Evolutionary conservation across 1,140 invertebrate genomes (phyloP).

Genomic region (Scylla paramamosain): DNA sequence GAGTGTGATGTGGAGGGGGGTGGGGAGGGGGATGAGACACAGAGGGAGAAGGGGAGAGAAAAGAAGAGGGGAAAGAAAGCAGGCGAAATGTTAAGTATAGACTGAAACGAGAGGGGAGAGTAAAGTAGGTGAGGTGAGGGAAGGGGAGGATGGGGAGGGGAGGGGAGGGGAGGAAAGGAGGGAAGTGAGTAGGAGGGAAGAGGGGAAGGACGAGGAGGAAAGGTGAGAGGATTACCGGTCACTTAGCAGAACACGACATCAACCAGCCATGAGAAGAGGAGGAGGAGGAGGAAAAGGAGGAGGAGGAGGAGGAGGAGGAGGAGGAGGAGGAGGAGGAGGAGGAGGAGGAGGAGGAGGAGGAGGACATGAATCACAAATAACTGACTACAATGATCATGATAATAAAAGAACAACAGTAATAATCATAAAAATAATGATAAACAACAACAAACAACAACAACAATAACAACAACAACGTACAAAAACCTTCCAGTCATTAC

Average conservation of each 20-base stretch:
- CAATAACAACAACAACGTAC: too few relatives aligned
- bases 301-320: constrained; percentile 27
- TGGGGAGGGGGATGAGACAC: background rate
- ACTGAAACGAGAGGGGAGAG: background rate
- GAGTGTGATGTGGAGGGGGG: background rate
- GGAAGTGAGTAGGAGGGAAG: background rate
- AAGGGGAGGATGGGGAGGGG: background rate
- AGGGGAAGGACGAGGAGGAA: background rate
- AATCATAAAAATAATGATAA: too few relatives aligned
- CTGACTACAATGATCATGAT: too few relatives aligned
- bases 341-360: constrained; percentile 35
- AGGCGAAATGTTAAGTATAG: background rate
- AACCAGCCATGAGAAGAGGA: too few relatives aligned
- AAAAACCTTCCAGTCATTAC: too few relatives aligned
- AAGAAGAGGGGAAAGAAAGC: background rate
- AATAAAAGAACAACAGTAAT: too few relatives aligned
- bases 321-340: constrained; percentile 2
- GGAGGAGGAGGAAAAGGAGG: background rate
- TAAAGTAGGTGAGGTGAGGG: background rate
- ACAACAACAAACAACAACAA: too few relatives aligned
- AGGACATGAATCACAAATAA: background rate
- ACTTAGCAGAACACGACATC: too few relatives aligned
- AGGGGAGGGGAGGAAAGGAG: background rate
- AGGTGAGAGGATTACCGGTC: background rate
- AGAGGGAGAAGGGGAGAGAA: background rate